A percentile compares a stretch with the other conserved stretches of the same genome.
phyloP scores from a whole-genome alignment of 2,797 vertebrate genomes.

The Borostomias antarcticus region DNA sequence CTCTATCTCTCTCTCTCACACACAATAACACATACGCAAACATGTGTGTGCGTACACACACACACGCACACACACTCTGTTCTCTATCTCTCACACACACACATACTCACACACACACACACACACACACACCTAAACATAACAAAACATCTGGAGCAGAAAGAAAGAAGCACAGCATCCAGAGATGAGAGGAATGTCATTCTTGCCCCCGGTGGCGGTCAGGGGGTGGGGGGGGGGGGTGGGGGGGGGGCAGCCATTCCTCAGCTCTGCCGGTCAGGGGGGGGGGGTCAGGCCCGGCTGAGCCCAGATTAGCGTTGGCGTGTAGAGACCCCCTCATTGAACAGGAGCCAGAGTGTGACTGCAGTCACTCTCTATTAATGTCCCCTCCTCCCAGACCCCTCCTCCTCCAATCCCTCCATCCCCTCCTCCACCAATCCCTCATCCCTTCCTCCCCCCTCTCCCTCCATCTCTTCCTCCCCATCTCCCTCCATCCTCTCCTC shows the following conservation, averaged over 20 bases:
- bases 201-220: constrained; percentile 67
- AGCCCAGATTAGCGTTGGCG: constrained; percentile 74
- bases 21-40: constrained; percentile 27
- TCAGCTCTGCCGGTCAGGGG: constrained; percentile 41
- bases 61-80: constrained; percentile 21
- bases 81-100: too few relatives aligned
- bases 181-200: constrained; percentile 64
- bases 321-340: constrained; percentile 71
- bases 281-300: constrained; percentile 66
- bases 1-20: too few relatives aligned
- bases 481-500: background rate
- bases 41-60: constrained; percentile 20
- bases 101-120: constrained; percentile 4
- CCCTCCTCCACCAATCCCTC: too few relatives aligned
- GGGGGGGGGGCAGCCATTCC: constrained; percentile 68
- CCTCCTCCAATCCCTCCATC: constrained; percentile 17
- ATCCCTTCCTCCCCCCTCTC: background rate
- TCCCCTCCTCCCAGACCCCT: constrained; percentile 20
- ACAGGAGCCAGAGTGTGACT: constrained; percentile 74
- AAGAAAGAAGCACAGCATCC: constrained; percentile 17
- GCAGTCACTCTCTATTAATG: constrained; percentile 65
- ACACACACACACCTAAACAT: constrained; percentile 5
- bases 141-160: constrained; percentile 42
- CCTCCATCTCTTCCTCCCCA: constrained; percentile 13
- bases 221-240: constrained; percentile 53